Evolutionary conservation across 2,113 vertebrate species (phyloP).

Genomic region (Callochromis pleurospilus): DNA sequence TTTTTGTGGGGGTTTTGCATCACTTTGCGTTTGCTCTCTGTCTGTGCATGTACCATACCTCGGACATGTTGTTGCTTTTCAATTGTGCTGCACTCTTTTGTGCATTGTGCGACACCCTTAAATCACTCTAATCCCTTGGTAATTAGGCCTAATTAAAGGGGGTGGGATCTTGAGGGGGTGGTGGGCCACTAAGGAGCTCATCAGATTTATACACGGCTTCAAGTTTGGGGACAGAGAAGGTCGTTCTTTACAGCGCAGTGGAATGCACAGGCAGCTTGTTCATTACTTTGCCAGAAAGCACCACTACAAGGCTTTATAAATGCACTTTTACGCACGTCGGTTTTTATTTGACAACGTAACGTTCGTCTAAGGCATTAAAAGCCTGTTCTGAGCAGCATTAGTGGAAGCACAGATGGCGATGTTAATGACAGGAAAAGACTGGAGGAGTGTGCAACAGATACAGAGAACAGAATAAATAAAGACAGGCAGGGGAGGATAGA

Average conservation of each 20-base stretch:
- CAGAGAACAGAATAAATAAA: constrained; percentile 10
- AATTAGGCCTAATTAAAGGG: constrained; percentile 62
- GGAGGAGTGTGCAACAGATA: background rate
- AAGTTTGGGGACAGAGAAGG: constrained; percentile 47
- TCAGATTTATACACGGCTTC: constrained; percentile 28
- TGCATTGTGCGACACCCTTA: constrained; percentile 43
- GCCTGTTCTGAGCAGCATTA: constrained; percentile 7
- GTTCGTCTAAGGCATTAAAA: constrained; percentile 9
- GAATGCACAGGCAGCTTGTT: background rate
- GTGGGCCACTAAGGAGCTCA: constrained; percentile 37
- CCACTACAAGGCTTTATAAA: background rate
- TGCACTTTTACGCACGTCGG: background rate
- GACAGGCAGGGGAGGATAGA: background rate
- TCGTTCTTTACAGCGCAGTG: constrained; percentile 23
- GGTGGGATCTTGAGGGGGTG: background rate
- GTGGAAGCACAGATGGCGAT: constrained; percentile 29
- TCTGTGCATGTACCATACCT: background rate
- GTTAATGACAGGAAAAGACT: constrained; percentile 35
- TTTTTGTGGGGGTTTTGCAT: background rate
- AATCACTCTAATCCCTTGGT: constrained; percentile 58
- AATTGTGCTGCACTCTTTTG: constrained; percentile 10
- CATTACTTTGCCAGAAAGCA: background rate
- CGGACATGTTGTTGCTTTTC: constrained; percentile 14
- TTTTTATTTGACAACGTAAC: constrained; percentile 12
- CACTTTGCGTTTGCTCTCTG: background rate